Base-by-base conservation (phyloP, 2,797 vertebrate species). In the Myripristis jacobus region DNA sequence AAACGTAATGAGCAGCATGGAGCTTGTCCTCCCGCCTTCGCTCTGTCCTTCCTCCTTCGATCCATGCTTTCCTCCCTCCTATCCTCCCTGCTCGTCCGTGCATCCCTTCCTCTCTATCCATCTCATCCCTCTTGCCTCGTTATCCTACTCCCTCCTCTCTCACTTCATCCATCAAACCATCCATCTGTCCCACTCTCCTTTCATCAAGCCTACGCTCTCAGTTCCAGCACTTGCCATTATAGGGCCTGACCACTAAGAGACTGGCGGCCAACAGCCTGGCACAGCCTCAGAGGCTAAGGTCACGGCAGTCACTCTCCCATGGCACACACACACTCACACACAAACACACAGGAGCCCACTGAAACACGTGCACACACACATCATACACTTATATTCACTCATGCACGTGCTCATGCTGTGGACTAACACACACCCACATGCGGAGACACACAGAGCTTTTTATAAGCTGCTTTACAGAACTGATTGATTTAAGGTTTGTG, bases 1-100 rank as follows among this genome's bases (percentile, higher is more conserved):
- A 92, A 85, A 90, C 83, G 75, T 92, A 91, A 91, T 84, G 83
- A 88, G 84, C 81, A 80, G 84, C 81, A 55, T 73, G 75, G 73
- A 74, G 60, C 74, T 71, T 1, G 24, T 68, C 80, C 67, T 78
- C 65, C 73, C 65, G 75, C 70, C 63, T 19, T 75, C 57, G 21
- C 53, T 75, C 54, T n/a, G 27, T 68, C 65, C 67, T 65, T 18
- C 31, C 25, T 51, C 18, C 68, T 69, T 55, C 13, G 46, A 64
- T 70, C 60, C 0, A 55, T 38, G 58, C 82, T 61, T 73, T 69
- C 62, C 62, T 68, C n/a, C 24, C 66, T 66, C 29, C 47, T 25
- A 31, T 43, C 29, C 25, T 55, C 59, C 56, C 65, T 60, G 64
- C 55, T 75, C 38, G 25, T 43, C 66, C 22, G 27, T n/a, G 27